Conservation (phyloP, 2,113 vertebrate genomes). For the Morone saxatilis region DNA sequence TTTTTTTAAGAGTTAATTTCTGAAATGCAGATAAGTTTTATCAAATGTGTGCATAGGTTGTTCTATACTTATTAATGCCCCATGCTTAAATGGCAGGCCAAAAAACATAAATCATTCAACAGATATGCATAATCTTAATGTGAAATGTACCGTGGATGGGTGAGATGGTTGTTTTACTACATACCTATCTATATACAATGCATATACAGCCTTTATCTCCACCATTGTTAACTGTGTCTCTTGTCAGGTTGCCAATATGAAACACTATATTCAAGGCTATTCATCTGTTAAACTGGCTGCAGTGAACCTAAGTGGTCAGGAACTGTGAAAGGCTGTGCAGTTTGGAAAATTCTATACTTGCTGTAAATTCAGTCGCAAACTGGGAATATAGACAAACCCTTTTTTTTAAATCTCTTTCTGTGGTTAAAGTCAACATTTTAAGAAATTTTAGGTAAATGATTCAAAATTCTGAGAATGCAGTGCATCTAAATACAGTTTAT, state of each 20-base stretch:
- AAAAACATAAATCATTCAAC: background rate
- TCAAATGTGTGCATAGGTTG: constrained; percentile 47
- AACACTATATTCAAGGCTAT: constrained; percentile 4
- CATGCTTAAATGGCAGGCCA: constrained; percentile 7
- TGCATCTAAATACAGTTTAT: constrained; percentile 27
- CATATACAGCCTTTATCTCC: constrained; percentile 25
- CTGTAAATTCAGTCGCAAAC: constrained; percentile 16
- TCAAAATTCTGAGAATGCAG: constrained; percentile 12
- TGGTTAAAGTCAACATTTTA: constrained; percentile 22
- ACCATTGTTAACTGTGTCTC: constrained; percentile 1
- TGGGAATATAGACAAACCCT: background rate
- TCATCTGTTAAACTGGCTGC: constrained; percentile 17
- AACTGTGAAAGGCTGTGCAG: constrained; percentile 34
- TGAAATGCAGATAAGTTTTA: constrained; percentile 37
- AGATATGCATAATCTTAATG: constrained; percentile 6
- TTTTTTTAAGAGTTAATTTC: constrained; percentile 30
- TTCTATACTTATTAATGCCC: constrained; percentile 33
- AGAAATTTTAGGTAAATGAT: background rate
- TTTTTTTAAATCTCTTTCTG: constrained; percentile 10
- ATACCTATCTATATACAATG: constrained; percentile 1
- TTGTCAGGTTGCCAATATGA: constrained; percentile 20
- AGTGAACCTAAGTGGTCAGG: background rate
- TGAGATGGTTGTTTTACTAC: constrained; percentile 10
- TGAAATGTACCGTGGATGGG: constrained; percentile 26
- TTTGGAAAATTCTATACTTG: background rate